Evolutionary conservation across 2,113 vertebrate species (phyloP), one percentile per base, ranked within the genome.

Genomic region (Tretioscincus oriximinensis): DNA sequence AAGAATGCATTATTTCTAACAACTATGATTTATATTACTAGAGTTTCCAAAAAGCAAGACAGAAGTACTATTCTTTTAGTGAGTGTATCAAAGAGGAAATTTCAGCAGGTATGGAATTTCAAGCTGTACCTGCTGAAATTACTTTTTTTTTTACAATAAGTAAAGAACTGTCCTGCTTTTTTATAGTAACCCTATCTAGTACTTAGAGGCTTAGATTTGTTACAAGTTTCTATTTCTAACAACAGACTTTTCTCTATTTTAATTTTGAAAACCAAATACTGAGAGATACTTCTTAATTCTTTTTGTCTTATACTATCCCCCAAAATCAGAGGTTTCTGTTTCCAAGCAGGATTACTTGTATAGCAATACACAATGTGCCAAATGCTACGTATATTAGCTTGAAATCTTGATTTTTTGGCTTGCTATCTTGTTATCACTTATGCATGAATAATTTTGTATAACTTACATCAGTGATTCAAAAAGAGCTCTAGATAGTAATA

Each of bases 221-320:
- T 41, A 41, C 35, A 41, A 41, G 35, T 68, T 0, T 81, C 76
- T 35, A 63, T 63, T 71, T 81, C 7, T 77, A 71, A 75, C 18
- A 68, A 0, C 8, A 1, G 0, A 14, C 54, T 81, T 87, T 61
- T 0, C 22, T 10, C 4, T 4, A 9, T 83, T 77, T 11, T 51
- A 80, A 10, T 54, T 90, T 87, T 78, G 81, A 16, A 82, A 84
- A 3, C 0, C 47, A 78, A 14, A 51, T 71, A 74, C 64, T 41
- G 26, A 45, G 35, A 88, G 75, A 69, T 47, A 73, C 9, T 22
- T 85, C 22, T 22, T 76, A 29, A 11, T 35, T 54, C 73, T 76
- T 41, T 83, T 0, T 54, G 71, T 21, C 66, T 26, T 73, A 80
- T 1, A 69, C 1, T 51, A 3, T 75, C 51, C 54, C 69, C 77